These are phyloP conservation scores for Lathronympha strigana DNA, from an alignment of 2,888 invertebrate species.

Conservation along the genomic window DNA sequence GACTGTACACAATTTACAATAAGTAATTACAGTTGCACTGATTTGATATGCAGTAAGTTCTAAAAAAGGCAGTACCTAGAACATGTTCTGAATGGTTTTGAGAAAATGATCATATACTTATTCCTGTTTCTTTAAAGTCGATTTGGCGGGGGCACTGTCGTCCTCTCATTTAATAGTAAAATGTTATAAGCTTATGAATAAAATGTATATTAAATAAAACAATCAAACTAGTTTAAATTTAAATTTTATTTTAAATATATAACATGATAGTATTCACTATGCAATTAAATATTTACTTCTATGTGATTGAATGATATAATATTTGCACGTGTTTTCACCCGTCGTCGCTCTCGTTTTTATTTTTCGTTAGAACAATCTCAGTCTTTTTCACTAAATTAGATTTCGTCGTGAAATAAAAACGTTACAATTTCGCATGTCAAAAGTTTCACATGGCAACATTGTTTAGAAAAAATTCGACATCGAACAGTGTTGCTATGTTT, in stretches of 20 bases:
- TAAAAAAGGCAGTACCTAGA: no score
- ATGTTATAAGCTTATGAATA: no score
- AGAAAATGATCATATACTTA: no score
- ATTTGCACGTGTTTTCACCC: conserved; percentile 61
- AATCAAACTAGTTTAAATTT: conserved; percentile 52
- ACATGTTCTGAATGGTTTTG: no score
- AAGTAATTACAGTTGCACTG: no score
- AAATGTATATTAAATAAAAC: conserved; percentile 40
- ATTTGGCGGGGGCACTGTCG: no score
- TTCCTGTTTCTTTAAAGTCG: no score
- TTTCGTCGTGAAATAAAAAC: conserved; percentile 45
- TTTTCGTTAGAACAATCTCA: conserved; percentile 68
- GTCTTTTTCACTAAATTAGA: conserved; percentile 65
- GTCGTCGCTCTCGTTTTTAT: conserved; percentile 52
- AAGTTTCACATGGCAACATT: conserved; percentile 23
- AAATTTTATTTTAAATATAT: conserved; percentile 81
- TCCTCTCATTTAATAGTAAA: no score
- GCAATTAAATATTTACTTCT: conserved; percentile 70
- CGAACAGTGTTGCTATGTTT: conserved; percentile 35
- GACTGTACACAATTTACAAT: no score
- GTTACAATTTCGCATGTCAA: conserved; percentile 27
- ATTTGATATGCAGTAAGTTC: no score
- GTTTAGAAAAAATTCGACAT: conserved; percentile 13
- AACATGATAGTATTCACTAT: conserved; percentile 79
- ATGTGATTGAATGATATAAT: conserved; percentile 74